These are phyloP conservation scores for Zelleria hepariella DNA, from an alignment of 2,888 invertebrate genomes.

Conservation along the genomic window DNA sequence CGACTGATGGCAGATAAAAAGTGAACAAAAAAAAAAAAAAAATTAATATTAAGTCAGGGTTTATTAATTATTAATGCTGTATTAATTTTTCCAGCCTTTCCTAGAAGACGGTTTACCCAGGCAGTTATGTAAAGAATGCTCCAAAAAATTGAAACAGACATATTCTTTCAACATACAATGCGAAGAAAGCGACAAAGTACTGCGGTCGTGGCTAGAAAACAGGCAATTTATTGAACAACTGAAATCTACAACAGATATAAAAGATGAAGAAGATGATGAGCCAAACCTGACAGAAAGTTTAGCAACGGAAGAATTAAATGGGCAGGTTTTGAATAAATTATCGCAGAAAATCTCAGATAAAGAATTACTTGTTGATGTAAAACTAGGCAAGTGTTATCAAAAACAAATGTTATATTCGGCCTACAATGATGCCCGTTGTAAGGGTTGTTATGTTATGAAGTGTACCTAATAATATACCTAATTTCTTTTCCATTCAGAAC, in stretches of 20 bases:
- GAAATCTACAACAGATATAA: not conserved
- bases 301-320: not conserved
- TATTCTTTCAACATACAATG: conserved; percentile 50
- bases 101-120: conserved; percentile 49
- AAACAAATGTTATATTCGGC: too few species aligned
- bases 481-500: too few species aligned
- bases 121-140: conserved; percentile 54
- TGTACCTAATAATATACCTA: too few species aligned
- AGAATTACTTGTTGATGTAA: conserved; percentile 16
- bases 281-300: not conserved
- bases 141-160: conserved; percentile 41
- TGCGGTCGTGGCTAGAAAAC: conserved; percentile 28
- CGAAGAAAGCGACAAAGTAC: conserved; percentile 42
- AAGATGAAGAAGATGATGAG: not conserved
- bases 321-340: conserved; percentile 1
- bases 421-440: too few species aligned
- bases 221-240: too few species aligned
- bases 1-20: too few species aligned
- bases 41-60: not conserved
- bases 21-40: not conserved
- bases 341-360: too few species aligned
- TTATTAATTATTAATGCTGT: not conserved
- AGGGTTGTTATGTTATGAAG: too few species aligned
- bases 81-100: conserved; percentile 30
- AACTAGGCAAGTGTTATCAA: not conserved